Conservation (phyloP, 1,140 invertebrate species). For the Oryctes rhinoceros region DNA sequence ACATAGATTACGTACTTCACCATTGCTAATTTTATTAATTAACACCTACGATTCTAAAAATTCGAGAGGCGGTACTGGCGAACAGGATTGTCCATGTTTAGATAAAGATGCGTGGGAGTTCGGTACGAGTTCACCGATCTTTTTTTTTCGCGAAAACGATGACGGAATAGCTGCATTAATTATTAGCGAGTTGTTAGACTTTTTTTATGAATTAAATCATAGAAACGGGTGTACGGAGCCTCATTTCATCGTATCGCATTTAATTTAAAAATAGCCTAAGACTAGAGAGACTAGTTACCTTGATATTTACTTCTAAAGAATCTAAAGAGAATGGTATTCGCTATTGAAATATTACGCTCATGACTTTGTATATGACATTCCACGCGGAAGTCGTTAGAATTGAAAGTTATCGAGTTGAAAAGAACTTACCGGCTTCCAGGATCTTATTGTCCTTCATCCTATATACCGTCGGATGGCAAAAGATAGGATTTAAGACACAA, state of each 20-base stretch:
- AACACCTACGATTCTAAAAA: too few species aligned
- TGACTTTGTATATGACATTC: too few species aligned
- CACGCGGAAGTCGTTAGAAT: neutral
- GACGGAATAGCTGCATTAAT: too few species aligned
- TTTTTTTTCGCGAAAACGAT: too few species aligned
- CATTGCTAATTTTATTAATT: too few species aligned
- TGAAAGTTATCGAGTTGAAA: neutral
- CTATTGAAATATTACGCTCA: neutral
- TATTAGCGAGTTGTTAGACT: neutral
- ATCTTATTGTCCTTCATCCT: conserved; percentile 54
- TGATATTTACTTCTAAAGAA: conserved; percentile 25
- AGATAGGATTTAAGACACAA: neutral
- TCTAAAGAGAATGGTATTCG: conserved; percentile 22
- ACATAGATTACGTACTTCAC: too few species aligned
- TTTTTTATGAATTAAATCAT: neutral
- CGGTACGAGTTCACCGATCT: too few species aligned
- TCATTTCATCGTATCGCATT: neutral
- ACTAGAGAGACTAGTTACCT: neutral
- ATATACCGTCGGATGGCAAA: conserved; percentile 51
- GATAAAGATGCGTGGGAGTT: too few species aligned
- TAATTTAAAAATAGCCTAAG: neutral
- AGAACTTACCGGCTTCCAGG: conserved; percentile 53
- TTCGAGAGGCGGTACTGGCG: too few species aligned
- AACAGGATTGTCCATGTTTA: too few species aligned
- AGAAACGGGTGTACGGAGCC: neutral